These are phyloP conservation scores for Etheostoma spectabile DNA, from an alignment of 2,113 vertebrate genomes.

Conservation along the genomic window DNA sequence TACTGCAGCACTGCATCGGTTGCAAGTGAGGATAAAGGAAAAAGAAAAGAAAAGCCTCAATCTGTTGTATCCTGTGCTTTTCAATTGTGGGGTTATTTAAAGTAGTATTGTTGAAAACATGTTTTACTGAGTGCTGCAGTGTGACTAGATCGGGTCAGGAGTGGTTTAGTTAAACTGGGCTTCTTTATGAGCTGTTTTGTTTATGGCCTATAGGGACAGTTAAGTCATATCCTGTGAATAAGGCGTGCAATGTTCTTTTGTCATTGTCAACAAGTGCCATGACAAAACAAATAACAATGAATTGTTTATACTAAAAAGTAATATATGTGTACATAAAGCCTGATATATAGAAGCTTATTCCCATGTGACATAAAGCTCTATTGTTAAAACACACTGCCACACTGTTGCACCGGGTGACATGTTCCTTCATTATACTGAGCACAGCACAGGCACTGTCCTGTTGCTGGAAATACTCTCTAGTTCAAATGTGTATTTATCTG, in stretches of 20 bases:
- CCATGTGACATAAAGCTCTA: conserved; percentile 4
- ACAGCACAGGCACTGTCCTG: background rate
- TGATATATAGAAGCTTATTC: background rate
- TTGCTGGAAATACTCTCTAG: conserved; percentile 1
- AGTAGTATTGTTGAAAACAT: conserved; percentile 8
- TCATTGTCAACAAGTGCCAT: too few species aligned
- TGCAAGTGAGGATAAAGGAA: conserved; percentile 39
- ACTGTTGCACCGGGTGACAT: background rate
- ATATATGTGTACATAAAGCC: too few species aligned
- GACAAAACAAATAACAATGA: too few species aligned
- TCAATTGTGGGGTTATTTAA: conserved; percentile 15
- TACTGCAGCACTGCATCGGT: conserved; percentile 38
- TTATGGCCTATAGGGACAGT: background rate
- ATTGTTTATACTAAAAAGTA: too few species aligned
- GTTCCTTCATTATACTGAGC: background rate
- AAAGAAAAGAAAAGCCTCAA: conserved; percentile 41
- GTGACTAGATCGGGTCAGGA: background rate
- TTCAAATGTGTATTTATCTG: conserved; percentile 12
- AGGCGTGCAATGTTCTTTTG: background rate
- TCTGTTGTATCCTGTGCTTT: conserved; percentile 32
- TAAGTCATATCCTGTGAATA: background rate
- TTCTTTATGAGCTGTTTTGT: background rate
- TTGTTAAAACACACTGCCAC: background rate
- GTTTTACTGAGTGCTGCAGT: background rate
- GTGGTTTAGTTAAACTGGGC: background rate